These are phyloP conservation scores for Strigamia maritima DNA, from an alignment of 2,888 invertebrate species.

Conservation along the genomic window DNA sequence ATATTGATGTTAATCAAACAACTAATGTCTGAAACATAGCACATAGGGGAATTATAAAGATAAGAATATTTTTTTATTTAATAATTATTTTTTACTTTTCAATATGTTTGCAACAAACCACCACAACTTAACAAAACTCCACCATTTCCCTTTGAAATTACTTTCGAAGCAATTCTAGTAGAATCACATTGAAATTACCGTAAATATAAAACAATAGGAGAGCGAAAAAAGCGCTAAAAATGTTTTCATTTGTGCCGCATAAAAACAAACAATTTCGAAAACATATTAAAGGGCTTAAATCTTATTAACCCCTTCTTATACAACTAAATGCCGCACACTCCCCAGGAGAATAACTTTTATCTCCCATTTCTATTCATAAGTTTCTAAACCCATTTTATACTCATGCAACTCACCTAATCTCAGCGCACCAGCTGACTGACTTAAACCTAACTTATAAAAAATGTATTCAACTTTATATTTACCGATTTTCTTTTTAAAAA, in stretches of 20 bases:
- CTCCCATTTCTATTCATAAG: conserved; percentile 15
- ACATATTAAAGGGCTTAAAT: not conserved
- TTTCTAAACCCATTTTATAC: conserved; percentile 15
- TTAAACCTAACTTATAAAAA: not conserved
- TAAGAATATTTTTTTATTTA: not conserved
- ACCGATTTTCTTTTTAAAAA: not conserved
- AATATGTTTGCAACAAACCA: not conserved
- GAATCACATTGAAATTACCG: not conserved
- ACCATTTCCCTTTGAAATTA: not conserved
- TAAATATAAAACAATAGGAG: not conserved
- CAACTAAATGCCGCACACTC: not conserved
- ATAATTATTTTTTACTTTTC: not conserved
- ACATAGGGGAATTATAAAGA: not conserved
- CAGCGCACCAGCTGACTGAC: not conserved
- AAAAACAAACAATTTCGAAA: not conserved
- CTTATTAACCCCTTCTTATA: not conserved
- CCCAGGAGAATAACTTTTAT: conserved; percentile 6
- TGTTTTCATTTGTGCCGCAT: not conserved
- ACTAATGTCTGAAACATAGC: not conserved
- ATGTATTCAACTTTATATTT: not conserved
- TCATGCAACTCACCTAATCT: conserved; percentile 1
- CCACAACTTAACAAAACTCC: not conserved
- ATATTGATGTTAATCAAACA: conserved; percentile 15
- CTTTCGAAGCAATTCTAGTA: not conserved
- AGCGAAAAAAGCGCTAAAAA: not conserved